Evolutionary conservation across 2,888 invertebrate species (phyloP).

Genomic region (Nomada fucata): DNA sequence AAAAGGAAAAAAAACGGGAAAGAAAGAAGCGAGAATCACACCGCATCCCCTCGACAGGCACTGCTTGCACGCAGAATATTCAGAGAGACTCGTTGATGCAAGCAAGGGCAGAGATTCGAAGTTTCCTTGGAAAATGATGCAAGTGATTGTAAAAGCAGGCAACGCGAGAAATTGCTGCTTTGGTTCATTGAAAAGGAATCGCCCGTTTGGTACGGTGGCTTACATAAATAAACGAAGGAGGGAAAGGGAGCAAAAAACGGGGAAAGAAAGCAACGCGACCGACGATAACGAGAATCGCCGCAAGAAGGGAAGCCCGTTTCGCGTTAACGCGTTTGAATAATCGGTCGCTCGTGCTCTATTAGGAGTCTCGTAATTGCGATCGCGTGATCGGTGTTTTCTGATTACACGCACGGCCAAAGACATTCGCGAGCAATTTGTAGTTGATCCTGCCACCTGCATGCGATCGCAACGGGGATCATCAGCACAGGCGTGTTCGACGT

Average conservation of each 20-base stretch:
- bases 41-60: background rate
- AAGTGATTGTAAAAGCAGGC: no score
- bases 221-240: no score
- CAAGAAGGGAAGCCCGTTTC: constrained; percentile 1
- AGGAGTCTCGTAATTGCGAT: constrained; percentile 27
- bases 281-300: constrained; percentile 5
- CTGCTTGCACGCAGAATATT: background rate
- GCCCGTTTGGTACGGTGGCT: no score
- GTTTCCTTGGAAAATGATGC: no score
- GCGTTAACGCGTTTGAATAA: constrained; percentile 45
- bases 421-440: constrained; percentile 11
- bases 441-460: background rate
- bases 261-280: background rate
- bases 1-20: background rate
- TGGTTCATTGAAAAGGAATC: no score
- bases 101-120: no score
- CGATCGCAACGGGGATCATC: constrained; percentile 6
- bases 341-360: constrained; percentile 14
- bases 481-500: background rate
- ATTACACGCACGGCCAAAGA: constrained; percentile 17
- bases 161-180: no score
- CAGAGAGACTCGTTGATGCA: background rate
- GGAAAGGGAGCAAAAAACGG: no score
- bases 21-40: background rate
- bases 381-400: constrained; percentile 34